A percentile compares a stretch with the other conserved stretches of the same genome.
Evolutionary conservation across 2,113 vertebrate genomes (phyloP).

Genomic region (Colius striatus): DNA sequence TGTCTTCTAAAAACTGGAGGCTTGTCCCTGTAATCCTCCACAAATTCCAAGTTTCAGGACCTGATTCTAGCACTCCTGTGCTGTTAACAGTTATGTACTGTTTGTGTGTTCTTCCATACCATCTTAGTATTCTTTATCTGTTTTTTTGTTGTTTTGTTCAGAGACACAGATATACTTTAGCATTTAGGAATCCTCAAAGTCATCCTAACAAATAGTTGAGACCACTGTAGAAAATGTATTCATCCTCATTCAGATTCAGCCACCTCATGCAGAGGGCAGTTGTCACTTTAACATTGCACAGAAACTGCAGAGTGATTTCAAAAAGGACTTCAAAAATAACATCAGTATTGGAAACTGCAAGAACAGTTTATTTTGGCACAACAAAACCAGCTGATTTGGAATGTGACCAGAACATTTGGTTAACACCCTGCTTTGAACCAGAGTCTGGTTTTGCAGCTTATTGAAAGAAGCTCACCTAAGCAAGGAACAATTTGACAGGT

Average conservation of each 20-base stretch:
- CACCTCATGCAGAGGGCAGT: neutral
- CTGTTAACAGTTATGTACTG: neutral
- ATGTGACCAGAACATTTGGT: neutral
- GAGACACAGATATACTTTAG: neutral
- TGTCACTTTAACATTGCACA: constrained; percentile 24
- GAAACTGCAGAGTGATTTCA: neutral
- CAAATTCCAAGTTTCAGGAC: neutral
- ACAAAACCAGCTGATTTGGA: constrained; percentile 29
- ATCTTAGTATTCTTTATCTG: neutral
- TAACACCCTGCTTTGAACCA: constrained; percentile 33
- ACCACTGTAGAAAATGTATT: neutral
- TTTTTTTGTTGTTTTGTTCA: neutral
- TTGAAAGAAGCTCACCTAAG: constrained; percentile 28
- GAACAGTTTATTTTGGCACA: constrained; percentile 49
- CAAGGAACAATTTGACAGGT: neutral
- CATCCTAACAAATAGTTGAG: neutral
- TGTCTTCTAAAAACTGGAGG: neutral
- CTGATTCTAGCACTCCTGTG: neutral
- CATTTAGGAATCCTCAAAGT: neutral
- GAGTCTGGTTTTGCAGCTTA: neutral
- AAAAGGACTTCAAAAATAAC: constrained; percentile 37
- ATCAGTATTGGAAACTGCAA: neutral
- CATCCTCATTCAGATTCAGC: neutral
- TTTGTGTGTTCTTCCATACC: neutral
- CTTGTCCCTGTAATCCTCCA: neutral